A percentile compares a stretch with the other conserved stretches of the same genome.
Conservation (phyloP, 2,888 invertebrate genomes). For the Nemoura dubitans region DNA sequence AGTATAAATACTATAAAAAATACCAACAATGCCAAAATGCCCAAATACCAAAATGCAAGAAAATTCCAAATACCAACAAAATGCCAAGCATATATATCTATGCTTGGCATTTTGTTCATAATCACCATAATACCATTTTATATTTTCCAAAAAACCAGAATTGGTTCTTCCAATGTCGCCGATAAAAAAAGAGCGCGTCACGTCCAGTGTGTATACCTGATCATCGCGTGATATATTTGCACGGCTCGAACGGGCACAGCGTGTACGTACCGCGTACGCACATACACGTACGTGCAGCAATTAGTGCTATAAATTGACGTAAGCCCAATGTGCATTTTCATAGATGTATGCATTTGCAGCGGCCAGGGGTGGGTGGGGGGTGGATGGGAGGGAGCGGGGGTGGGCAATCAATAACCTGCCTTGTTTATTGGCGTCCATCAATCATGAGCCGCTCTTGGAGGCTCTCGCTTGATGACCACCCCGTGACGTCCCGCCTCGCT, state of each 20-base stretch:
- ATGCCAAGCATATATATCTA: no score
- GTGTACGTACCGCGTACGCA: no score
- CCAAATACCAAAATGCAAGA: no score
- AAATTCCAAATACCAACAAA: no score
- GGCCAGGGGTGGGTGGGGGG: neutral
- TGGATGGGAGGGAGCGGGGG: neutral
- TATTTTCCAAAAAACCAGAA: no score
- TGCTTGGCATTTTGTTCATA: no score
- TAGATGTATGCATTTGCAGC: constrained; percentile 7
- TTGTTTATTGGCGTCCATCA: neutral
- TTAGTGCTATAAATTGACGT: constrained; percentile 7
- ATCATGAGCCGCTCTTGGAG: neutral
- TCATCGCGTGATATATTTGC: neutral
- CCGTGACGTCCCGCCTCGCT: neutral
- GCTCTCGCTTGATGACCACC: neutral
- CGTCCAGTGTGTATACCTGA: neutral
- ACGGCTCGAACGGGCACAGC: no score
- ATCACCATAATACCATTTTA: no score
- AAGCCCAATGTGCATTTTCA: neutral
- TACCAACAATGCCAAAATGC: no score
- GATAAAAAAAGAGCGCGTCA: neutral
- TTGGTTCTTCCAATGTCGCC: neutral
- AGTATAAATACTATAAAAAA: no score
- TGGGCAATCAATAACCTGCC: neutral
- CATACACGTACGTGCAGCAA: neutral